phyloP scores from a whole-genome alignment of 2,797 vertebrate genomes.

The Epinephelus malabaricus region DNA sequence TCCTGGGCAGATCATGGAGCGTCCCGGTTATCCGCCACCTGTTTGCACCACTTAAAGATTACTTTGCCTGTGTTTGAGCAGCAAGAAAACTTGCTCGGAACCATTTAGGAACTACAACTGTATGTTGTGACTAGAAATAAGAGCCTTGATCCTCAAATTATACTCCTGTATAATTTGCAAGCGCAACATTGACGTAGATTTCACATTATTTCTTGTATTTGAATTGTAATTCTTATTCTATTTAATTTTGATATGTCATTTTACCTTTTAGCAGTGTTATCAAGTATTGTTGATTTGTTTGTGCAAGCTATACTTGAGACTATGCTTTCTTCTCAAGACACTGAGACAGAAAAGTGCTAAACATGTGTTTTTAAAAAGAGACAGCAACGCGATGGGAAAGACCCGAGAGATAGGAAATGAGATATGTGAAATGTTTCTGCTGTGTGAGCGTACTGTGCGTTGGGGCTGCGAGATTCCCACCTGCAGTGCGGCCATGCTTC shows the following conservation, averaged over 20 bases:
- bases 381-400: conserved; percentile 48
- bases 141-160: conserved; percentile 82
- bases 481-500: conserved; percentile 71
- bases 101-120: conserved; percentile 83
- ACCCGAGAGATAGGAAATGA: conserved; percentile 53
- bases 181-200: conserved; percentile 87
- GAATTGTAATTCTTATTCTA: conserved; percentile 93
- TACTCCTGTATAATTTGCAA: conserved; percentile 80
- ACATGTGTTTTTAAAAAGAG: conserved; percentile 42
- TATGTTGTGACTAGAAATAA: conserved; percentile 85
- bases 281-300: conserved; percentile 91
- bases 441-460: conserved; percentile 60
- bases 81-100: conserved; percentile 37
- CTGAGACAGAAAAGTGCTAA: conserved; percentile 80
- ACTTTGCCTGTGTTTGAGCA: conserved; percentile 93
- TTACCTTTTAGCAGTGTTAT: conserved; percentile 95
- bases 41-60: conserved; percentile 99
- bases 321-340: conserved; percentile 87
- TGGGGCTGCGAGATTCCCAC: conserved; percentile 54
- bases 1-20: conserved; percentile 97
- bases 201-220: conserved; percentile 91
- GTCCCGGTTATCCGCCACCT: conserved; percentile 98
- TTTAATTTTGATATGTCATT: conserved; percentile 92
- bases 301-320: conserved; percentile 90
- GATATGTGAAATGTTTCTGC: conserved; percentile 72